Evolutionary conservation across 2,797 vertebrate genomes (phyloP).

Genomic region (Cossypha niveicapilla): DNA sequence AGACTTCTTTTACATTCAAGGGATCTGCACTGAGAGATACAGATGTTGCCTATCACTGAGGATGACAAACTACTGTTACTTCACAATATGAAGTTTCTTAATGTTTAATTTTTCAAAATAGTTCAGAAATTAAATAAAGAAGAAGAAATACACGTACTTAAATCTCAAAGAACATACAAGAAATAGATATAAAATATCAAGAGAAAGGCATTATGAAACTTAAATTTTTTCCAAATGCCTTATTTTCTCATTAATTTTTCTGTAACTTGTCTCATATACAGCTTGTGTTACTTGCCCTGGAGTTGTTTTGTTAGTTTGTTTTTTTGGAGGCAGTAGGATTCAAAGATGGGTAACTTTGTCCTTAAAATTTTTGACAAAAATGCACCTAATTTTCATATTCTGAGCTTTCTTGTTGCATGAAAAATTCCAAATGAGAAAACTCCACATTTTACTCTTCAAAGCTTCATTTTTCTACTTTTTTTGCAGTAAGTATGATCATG

Average conservation of each 20-base stretch:
- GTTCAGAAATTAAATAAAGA: not conserved
- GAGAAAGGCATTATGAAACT: not conserved
- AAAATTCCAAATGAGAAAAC: not conserved
- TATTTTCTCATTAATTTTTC: not conserved
- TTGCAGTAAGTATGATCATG: not conserved
- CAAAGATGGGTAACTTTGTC: not conserved
- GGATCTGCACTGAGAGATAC: not conserved
- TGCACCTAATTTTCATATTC: not conserved
- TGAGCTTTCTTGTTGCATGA: not conserved
- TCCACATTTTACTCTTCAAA: not conserved
- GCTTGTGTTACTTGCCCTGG: not conserved
- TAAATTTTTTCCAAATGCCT: fast-evolving
- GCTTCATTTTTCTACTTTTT: not conserved
- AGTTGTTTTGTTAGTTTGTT: not conserved
- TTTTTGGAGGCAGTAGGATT: not conserved
- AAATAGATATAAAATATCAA: not conserved
- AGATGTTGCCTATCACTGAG: not conserved
- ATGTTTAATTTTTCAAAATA: not conserved
- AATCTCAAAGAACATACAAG: not conserved
- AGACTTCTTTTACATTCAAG: not conserved
- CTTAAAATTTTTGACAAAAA: not conserved
- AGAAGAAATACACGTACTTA: not conserved
- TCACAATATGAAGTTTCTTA: not conserved
- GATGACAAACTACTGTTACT: not conserved
- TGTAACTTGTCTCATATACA: not conserved